Percentiles rank a stretch among this genome's conserved stretches.
These are phyloP conservation scores for Asobara japonica DNA, from an alignment of 1,140 invertebrate genomes.

Conservation along the genomic window DNA sequence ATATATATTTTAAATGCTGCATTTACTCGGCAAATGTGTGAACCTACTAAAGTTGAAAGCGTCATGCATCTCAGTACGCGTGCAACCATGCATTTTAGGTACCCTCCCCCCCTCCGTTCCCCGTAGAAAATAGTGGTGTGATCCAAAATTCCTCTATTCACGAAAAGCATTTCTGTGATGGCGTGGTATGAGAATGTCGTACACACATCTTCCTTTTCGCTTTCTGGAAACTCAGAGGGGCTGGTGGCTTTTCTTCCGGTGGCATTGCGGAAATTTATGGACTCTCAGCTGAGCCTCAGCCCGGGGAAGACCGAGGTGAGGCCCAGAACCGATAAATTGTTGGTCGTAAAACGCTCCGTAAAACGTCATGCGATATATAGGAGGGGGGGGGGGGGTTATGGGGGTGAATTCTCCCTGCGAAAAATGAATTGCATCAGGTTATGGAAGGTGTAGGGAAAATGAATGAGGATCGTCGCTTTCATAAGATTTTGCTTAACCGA, in stretches of 20 bases:
- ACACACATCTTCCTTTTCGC: conserved; percentile 19
- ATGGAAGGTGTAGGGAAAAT: too few species aligned
- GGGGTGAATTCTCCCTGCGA: conserved; percentile 26
- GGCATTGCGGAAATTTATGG: conserved; percentile 50
- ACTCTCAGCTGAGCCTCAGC: conserved; percentile 33
- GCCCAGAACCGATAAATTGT: conserved; percentile 49
- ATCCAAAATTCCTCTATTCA: background rate
- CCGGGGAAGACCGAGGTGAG: conserved; percentile 34
- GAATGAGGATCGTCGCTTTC: too few species aligned
- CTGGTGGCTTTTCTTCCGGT: conserved; percentile 42
- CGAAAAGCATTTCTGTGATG: background rate
- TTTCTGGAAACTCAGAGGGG: conserved; percentile 18
- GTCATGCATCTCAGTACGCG: background rate
- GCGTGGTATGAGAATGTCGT: background rate
- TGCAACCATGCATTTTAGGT: background rate
- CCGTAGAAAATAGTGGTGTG: background rate
- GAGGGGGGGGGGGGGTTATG: conserved; percentile 4
- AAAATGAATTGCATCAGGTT: too few species aligned
- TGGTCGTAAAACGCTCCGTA: conserved; percentile 53
- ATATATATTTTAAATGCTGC: conserved; percentile 4
- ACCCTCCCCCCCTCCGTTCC: background rate
- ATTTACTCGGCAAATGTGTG: background rate
- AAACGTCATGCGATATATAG: conserved; percentile 39
- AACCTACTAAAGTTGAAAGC: background rate
- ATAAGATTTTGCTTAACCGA: too few species aligned